Percentiles rank a stretch among this genome's conserved stretches.
Evolutionary conservation across 2,113 vertebrate genomes (phyloP).

Genomic region (Oxygymnocypris stewartii): DNA sequence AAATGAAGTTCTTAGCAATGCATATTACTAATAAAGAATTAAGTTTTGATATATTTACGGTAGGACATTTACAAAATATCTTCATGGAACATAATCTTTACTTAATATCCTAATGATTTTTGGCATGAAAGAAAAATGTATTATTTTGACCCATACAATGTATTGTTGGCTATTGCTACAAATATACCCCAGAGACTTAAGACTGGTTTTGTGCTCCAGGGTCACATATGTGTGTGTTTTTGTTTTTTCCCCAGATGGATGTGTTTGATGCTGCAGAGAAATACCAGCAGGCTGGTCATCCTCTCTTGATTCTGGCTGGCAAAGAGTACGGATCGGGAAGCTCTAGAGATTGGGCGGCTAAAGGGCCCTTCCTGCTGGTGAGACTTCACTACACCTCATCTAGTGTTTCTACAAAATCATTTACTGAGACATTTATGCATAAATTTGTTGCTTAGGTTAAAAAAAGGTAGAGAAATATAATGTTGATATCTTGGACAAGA

Average conservation of each 20-base stretch:
- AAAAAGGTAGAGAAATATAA: not conserved
- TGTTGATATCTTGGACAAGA: not conserved
- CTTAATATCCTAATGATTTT: no score
- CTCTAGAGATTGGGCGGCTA: constrained; percentile 98
- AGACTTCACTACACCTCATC: constrained; percentile 16
- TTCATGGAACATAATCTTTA: no score
- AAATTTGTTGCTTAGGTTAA: not conserved
- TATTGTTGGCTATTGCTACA: no score
- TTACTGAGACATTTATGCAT: not conserved
- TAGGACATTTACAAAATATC: no score
- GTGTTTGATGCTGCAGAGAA: constrained; percentile 91
- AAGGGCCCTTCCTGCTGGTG: constrained; percentile 94
- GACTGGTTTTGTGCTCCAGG: no score
- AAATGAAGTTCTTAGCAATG: no score
- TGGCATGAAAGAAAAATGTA: no score
- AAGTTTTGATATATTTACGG: no score
- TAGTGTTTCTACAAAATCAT: not conserved
- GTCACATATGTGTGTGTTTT: not conserved
- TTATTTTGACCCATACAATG: no score
- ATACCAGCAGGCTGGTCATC: constrained; percentile 81
- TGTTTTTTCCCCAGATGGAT: constrained; percentile 76
- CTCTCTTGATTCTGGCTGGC: constrained; percentile 88
- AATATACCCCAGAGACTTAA: no score
- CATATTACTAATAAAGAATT: no score
- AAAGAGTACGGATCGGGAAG: constrained; percentile 97